phyloP scores from a whole-genome alignment of 2,113 vertebrate genomes.

The Excalfactoria chinensis region DNA sequence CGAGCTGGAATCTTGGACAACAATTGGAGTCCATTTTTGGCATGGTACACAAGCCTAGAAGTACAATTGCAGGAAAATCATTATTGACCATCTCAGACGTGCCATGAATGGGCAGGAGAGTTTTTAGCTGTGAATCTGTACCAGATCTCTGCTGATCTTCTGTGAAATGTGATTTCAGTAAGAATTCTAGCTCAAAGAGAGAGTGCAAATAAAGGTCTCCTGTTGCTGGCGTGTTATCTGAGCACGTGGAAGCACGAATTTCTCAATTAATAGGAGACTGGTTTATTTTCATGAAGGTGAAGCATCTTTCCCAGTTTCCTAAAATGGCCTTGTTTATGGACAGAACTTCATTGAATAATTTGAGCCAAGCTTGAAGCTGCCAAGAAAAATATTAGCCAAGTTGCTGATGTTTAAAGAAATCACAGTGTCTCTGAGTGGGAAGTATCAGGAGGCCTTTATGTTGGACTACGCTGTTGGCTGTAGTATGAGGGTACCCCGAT shows the following conservation, averaged over 20 bases:
- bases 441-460: background rate
- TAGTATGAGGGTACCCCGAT: background rate
- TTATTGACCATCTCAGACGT: background rate
- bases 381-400: background rate
- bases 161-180: background rate
- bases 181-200: background rate
- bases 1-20: background rate
- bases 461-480: background rate
- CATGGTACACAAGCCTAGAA: background rate
- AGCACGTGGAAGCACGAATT: background rate
- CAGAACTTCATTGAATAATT: background rate
- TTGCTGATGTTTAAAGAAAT: background rate
- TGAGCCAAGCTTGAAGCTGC: background rate
- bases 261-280: background rate
- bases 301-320: background rate
- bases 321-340: background rate
- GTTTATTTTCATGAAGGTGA: background rate
- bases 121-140: background rate
- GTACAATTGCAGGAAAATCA: background rate
- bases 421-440: background rate
- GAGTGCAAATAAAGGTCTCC: background rate
- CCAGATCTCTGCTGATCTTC: conserved; percentile 18
- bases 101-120: background rate
- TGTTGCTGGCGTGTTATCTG: background rate
- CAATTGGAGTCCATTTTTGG: background rate